These are phyloP conservation scores for Harpalus rufipes DNA, from an alignment of 2,888 invertebrate species.

Conservation along the genomic window DNA sequence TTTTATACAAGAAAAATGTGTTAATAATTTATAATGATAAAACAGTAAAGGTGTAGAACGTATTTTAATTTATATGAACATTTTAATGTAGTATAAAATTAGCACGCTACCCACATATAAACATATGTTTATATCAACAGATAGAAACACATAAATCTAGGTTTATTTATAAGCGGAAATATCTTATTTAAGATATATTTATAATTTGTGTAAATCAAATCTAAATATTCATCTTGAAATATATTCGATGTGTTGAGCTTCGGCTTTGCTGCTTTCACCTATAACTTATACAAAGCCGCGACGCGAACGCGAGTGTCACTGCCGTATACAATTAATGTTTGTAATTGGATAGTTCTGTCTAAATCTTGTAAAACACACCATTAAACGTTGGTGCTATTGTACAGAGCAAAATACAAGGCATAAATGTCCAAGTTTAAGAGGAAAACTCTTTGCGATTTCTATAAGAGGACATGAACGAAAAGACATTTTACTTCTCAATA, in stretches of 20 bases:
- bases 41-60: not conserved
- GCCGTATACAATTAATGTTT: conserved; percentile 43
- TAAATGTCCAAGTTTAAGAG: conserved; percentile 28
- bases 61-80: not conserved
- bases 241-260: conserved; percentile 2
- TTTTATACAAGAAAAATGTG: too few relatives aligned
- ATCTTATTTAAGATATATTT: conserved; percentile 32
- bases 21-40: too few relatives aligned
- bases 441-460: not conserved
- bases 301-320: not conserved
- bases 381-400: conserved; percentile 41
- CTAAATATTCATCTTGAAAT: conserved; percentile 49
- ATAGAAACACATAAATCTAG: conserved; percentile 28
- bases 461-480: not conserved
- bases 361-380: conserved; percentile 50
- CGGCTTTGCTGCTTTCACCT: conserved; percentile 36
- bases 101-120: conserved; percentile 10
- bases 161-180: conserved; percentile 50
- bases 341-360: conserved; percentile 58
- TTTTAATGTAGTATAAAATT: conserved; percentile 6
- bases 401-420: conserved; percentile 9
- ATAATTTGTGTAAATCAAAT: conserved; percentile 53
- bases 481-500: not conserved
- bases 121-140: conserved; percentile 12
- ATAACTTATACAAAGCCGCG: conserved; percentile 39